A percentile compares a stretch with the other conserved stretches of the same genome.
These are phyloP conservation scores for Phalacrocorax aristotelis DNA, from an alignment of 2,113 vertebrate species.

Conservation along the genomic window DNA sequence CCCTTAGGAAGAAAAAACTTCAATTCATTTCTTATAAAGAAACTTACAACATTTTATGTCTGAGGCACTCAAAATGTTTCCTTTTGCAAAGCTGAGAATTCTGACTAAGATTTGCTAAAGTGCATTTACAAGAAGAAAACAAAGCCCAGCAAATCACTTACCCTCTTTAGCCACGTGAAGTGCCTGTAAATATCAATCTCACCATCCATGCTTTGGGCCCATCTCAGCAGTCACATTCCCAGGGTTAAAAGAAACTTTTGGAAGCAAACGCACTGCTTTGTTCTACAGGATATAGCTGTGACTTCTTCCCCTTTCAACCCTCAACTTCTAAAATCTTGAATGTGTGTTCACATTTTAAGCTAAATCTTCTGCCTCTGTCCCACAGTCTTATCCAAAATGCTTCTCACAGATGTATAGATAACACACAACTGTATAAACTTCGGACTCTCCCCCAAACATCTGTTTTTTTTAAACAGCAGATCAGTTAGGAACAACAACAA, in stretches of 20 bases:
- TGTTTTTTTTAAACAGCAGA: constrained; percentile 78
- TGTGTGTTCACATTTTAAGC: constrained; percentile 55
- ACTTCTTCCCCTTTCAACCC: constrained; percentile 27
- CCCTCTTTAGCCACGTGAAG: constrained; percentile 95
- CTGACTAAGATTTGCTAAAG: not conserved
- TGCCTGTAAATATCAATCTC: constrained; percentile 97
- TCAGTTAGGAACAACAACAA: constrained; percentile 64
- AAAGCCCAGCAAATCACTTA: constrained; percentile 78
- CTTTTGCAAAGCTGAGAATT: not conserved
- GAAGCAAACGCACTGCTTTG: constrained; percentile 57
- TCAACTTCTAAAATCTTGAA: constrained; percentile 42
- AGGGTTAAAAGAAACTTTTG: constrained; percentile 62
- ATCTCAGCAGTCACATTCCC: constrained; percentile 81
- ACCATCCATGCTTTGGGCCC: constrained; percentile 94
- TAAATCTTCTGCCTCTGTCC: constrained; percentile 47
- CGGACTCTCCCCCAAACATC: constrained; percentile 70
- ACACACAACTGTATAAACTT: constrained; percentile 72
- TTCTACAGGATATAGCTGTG: constrained; percentile 36
- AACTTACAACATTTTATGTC: constrained; percentile 16
- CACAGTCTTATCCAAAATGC: constrained; percentile 64
- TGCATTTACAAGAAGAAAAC: constrained; percentile 19
- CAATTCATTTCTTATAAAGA: constrained; percentile 65
- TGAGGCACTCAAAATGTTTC: not conserved
- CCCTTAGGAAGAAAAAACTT: not conserved
- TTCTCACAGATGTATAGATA: constrained; percentile 62